Evolutionary conservation across 2,113 vertebrate genomes (phyloP).

Genomic region (Brachirus orientalis): DNA sequence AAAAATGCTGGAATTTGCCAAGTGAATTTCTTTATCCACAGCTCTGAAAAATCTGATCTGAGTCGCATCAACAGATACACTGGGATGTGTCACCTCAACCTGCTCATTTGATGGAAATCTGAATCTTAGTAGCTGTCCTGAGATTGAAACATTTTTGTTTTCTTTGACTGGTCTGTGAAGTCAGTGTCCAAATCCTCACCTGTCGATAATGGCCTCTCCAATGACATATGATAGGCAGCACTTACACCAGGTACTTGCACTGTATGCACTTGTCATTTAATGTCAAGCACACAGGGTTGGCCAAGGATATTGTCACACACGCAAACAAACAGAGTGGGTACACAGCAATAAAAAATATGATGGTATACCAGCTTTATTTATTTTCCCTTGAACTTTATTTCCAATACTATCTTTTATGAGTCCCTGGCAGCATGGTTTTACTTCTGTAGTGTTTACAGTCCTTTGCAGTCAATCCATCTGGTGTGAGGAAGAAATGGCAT

Average conservation of each 20-base stretch:
- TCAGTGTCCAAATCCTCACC: too few species aligned
- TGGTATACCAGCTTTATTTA: slow-evolving; percentile 2
- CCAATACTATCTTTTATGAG: neutral
- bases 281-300: neutral
- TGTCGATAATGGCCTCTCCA: neutral
- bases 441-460: too few species aligned
- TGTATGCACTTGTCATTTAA: neutral
- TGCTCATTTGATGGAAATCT: too few species aligned
- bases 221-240: neutral
- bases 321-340: neutral
- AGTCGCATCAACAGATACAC: too few species aligned
- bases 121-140: too few species aligned
- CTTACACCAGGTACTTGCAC: too few species aligned
- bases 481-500: neutral
- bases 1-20: too few species aligned
- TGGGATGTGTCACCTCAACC: too few species aligned
- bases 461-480: neutral
- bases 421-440: neutral
- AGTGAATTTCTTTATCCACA: too few species aligned
- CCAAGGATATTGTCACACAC: neutral
- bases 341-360: neutral
- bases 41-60: too few species aligned
- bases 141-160: too few species aligned
- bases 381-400: slow-evolving; percentile 7
- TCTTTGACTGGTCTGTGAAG: too few species aligned